Conservation (phyloP, 2,888 invertebrate genomes). For the Oligia fasciuncula region DNA sequence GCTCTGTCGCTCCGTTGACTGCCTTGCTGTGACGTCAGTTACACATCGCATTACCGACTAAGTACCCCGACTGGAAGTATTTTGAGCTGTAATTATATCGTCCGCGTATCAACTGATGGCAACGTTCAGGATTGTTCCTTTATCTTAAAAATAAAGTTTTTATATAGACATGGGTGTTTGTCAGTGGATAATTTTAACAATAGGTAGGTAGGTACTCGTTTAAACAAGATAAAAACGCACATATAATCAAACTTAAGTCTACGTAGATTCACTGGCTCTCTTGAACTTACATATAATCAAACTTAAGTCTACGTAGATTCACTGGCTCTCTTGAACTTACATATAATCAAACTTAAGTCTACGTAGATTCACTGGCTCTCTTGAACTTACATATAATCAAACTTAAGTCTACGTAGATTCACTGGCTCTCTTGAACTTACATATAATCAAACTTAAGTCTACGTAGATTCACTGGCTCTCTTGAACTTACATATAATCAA, state of each 20-base stretch:
- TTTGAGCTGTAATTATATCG: constrained; percentile 27
- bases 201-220: neutral
- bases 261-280: neutral
- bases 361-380: neutral
- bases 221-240: neutral
- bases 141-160: neutral
- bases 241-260: neutral
- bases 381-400: neutral
- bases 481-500: neutral
- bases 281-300: neutral
- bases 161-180: neutral
- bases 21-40: constrained; percentile 1
- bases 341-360: neutral
- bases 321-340: neutral
- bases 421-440: neutral
- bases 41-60: constrained; percentile 1
- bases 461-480: neutral
- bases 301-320: neutral
- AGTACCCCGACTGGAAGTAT: neutral
- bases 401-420: neutral
- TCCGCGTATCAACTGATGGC: constrained; percentile 1
- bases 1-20: neutral
- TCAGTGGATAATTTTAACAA: neutral
- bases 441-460: neutral
- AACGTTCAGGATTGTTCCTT: neutral